phyloP scores from a whole-genome alignment of 2,888 invertebrate genomes.

The Lasioglossum pauxillum region DNA sequence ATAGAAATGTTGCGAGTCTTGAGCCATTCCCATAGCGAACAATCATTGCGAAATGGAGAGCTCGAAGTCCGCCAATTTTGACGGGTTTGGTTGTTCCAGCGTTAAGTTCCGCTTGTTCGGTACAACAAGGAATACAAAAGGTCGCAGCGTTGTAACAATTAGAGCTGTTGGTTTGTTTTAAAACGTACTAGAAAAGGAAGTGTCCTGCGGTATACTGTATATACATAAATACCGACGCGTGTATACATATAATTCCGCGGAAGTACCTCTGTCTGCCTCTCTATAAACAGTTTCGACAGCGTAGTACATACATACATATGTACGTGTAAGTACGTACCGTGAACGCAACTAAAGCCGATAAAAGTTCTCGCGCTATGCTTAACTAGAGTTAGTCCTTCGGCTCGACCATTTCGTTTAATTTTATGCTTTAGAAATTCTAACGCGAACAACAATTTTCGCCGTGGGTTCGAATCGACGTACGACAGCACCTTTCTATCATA shows the following conservation, averaged over 20 bases:
- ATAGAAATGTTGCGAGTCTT: not conserved
- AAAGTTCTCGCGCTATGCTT: slow-evolving; percentile 56
- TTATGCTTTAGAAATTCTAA: slow-evolving; percentile 20
- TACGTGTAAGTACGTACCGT: not conserved
- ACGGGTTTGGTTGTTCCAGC: not conserved
- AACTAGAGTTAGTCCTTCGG: slow-evolving; percentile 67
- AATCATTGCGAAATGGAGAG: not conserved
- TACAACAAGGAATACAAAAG: slow-evolving; percentile 62
- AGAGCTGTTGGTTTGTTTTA: slow-evolving; percentile 46
- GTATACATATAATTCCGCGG: slow-evolving; percentile 58
- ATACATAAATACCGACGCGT: slow-evolving; percentile 59
- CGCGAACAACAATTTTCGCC: slow-evolving; percentile 9
- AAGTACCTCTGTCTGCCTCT: slow-evolving; percentile 42
- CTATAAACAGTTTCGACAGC: slow-evolving; percentile 62
- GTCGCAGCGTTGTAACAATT: slow-evolving; percentile 54
- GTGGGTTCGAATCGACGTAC: too few relatives aligned
- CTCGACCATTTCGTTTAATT: slow-evolving; percentile 33
- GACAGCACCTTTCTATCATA: not conserved
- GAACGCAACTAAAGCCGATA: slow-evolving; percentile 67
- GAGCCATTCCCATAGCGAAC: not conserved
- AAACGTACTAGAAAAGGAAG: slow-evolving; percentile 70
- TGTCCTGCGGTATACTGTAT: slow-evolving; percentile 54
- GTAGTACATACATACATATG: slow-evolving; percentile 31
- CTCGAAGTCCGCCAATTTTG: not conserved
- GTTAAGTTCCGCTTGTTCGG: slow-evolving; percentile 33